Conservation (phyloP, 2,888 invertebrate species). For the Ellobium chinense region DNA sequence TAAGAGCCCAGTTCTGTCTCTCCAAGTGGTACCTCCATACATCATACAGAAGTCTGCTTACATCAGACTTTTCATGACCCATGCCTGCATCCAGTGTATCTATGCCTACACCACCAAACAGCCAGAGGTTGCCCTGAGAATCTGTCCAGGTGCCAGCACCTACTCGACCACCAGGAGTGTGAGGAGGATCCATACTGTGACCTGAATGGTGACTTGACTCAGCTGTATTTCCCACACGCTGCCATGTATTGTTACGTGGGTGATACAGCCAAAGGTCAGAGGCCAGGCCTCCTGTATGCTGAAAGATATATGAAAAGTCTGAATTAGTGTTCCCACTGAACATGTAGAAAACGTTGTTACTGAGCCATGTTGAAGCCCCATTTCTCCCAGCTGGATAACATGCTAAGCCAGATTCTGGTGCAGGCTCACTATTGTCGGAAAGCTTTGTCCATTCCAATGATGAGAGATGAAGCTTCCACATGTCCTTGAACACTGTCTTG, state of each 20-base stretch:
- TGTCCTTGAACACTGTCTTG: slow-evolving; percentile 57
- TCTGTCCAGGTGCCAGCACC: slow-evolving; percentile 62
- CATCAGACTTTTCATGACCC: not conserved
- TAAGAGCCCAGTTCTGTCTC: slow-evolving; percentile 60
- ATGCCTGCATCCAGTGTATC: slow-evolving; percentile 50
- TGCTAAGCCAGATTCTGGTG: not conserved
- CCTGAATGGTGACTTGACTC: slow-evolving; percentile 49
- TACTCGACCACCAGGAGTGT: slow-evolving; percentile 61
- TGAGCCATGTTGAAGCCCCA: slow-evolving; percentile 62
- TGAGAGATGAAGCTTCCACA: slow-evolving; percentile 63
- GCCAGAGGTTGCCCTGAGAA: slow-evolving; percentile 59
- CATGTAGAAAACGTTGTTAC: slow-evolving; percentile 56
- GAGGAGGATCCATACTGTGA: slow-evolving; percentile 48
- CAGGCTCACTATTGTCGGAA: not conserved
- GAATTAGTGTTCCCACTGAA: slow-evolving; percentile 65
- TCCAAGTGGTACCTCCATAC: slow-evolving; percentile 61
- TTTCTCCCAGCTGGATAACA: slow-evolving; percentile 59
- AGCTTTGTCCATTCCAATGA: slow-evolving; percentile 24
- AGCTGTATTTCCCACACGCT: slow-evolving; percentile 49
- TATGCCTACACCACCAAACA: slow-evolving; percentile 70
- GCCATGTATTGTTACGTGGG: slow-evolving; percentile 56
- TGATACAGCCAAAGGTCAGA: slow-evolving; percentile 66
- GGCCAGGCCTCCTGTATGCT: slow-evolving; percentile 59
- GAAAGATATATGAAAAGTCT: slow-evolving; percentile 39
- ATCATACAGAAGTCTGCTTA: slow-evolving; percentile 61